Percentiles rank a stretch among this genome's conserved stretches.
Conservation (phyloP, 1,140 invertebrate genomes). For the Hyles vespertilio region DNA sequence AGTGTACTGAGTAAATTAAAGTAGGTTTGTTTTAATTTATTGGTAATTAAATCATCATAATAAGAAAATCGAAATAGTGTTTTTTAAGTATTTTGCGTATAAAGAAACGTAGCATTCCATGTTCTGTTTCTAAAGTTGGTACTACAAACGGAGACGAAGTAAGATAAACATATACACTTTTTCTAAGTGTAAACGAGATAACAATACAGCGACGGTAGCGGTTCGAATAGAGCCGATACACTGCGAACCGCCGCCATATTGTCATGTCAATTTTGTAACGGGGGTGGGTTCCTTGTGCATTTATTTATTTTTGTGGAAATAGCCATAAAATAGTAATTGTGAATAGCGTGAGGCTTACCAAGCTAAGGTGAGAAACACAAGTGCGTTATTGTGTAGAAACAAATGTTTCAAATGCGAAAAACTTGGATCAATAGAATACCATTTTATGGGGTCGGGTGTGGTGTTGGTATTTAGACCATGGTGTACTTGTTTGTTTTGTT, state of each 20-base stretch:
- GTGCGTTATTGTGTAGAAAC: slow-evolving; percentile 8
- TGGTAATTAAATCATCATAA: background rate
- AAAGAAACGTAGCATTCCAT: slow-evolving; percentile 19
- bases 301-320: slow-evolving; percentile 32
- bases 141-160: slow-evolving; percentile 9
- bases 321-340: slow-evolving; percentile 21
- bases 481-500: slow-evolving; percentile 64
- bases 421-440: slow-evolving; percentile 21
- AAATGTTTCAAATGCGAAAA: slow-evolving; percentile 23
- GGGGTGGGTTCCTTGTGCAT: slow-evolving; percentile 47
- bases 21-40: background rate
- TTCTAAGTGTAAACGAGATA: slow-evolving; percentile 20
- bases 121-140: slow-evolving; percentile 20
- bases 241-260: slow-evolving; percentile 57
- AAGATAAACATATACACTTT: slow-evolving; percentile 4
- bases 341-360: slow-evolving; percentile 32
- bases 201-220: slow-evolving; percentile 19
- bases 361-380: slow-evolving; percentile 33
- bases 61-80: no score
- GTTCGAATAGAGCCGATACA: slow-evolving; percentile 23
- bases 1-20: no score
- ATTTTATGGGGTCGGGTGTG: slow-evolving; percentile 55
- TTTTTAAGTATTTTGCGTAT: slow-evolving; percentile 8
- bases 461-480: slow-evolving; percentile 68
- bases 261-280: slow-evolving; percentile 63